Evolutionary conservation across 2,888 invertebrate genomes (phyloP).

Genomic region (Sussaba pulchella): DNA sequence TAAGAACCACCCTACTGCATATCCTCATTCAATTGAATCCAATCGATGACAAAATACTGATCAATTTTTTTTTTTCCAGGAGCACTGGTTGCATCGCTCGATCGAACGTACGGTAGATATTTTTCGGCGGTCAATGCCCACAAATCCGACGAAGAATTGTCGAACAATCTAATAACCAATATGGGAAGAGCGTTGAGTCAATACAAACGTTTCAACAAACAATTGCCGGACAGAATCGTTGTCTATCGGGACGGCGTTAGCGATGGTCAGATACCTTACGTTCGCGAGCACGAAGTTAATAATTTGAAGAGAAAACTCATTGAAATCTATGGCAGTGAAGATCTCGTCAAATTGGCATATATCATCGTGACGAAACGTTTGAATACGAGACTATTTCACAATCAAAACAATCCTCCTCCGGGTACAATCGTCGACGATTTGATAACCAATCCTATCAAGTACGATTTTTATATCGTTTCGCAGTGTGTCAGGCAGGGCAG

Average conservation of each 20-base stretch:
- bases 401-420: conserved; percentile 89
- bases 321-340: conserved; percentile 85
- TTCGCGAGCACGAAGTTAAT: conserved; percentile 90
- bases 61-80: conserved; percentile 82
- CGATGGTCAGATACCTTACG: conserved; percentile 94
- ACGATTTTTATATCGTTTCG: conserved; percentile 96
- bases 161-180: conserved; percentile 89
- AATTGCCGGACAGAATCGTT: conserved; percentile 89
- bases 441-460: conserved; percentile 91
- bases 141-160: conserved; percentile 90
- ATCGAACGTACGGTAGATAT: conserved; percentile 87
- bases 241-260: conserved; percentile 97
- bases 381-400: conserved; percentile 90
- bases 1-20: too few species aligned
- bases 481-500: conserved; percentile 96
- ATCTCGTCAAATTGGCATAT: conserved; percentile 87
- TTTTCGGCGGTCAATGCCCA: conserved; percentile 91
- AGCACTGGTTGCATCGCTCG: conserved; percentile 91
- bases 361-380: conserved; percentile 96
- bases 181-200: conserved; percentile 85
- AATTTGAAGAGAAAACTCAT: conserved; percentile 86
- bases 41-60: too few species aligned
- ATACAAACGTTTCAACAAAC: conserved; percentile 85
- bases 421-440: conserved; percentile 95
- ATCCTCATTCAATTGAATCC: too few species aligned